A percentile compares a stretch with the other conserved stretches of the same genome.
Evolutionary conservation across 1,140 invertebrate species (phyloP).

Genomic region (Drosophila watanabei): DNA sequence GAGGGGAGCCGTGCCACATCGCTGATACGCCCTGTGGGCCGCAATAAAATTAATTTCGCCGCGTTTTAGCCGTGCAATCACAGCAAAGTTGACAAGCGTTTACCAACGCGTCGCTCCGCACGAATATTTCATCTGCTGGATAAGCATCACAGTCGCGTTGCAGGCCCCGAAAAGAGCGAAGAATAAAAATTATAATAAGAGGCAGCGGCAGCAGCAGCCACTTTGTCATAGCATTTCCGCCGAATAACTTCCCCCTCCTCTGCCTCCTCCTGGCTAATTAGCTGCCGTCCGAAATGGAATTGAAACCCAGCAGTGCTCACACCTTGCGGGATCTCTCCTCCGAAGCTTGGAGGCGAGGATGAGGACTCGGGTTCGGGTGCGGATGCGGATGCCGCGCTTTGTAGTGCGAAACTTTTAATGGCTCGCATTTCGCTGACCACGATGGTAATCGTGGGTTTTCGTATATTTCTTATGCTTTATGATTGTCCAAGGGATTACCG

Average conservation of each 20-base stretch:
- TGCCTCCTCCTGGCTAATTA: slow-evolving; percentile 69
- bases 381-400: slow-evolving; percentile 61
- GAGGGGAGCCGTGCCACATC: slow-evolving; percentile 31
- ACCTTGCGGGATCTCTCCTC: slow-evolving; percentile 47
- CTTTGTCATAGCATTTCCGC: slow-evolving; percentile 83
- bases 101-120: slow-evolving; percentile 70
- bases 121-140: slow-evolving; percentile 77
- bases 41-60: slow-evolving; percentile 81
- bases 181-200: slow-evolving; percentile 35
- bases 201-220: slow-evolving; percentile 45
- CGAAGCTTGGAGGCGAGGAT: slow-evolving; percentile 13
- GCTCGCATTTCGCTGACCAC: slow-evolving; percentile 59
- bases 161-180: slow-evolving; percentile 48
- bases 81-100: slow-evolving; percentile 82
- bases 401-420: slow-evolving; percentile 83
- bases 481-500: slow-evolving; percentile 62
- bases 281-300: slow-evolving; percentile 78
- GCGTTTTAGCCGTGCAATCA: slow-evolving; percentile 77
- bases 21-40: slow-evolving; percentile 78
- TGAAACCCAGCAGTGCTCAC: slow-evolving; percentile 75
- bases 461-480: slow-evolving; percentile 64
- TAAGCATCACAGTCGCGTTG: slow-evolving; percentile 66
- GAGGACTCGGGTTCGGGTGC: slow-evolving; percentile 19
- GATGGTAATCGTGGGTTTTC: slow-evolving; percentile 63
- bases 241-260: slow-evolving; percentile 25